These are phyloP conservation scores for human (Homo sapiens) DNA, from an alignment of 2,113 vertebrate genomes.

Conservation along the genomic window DNA sequence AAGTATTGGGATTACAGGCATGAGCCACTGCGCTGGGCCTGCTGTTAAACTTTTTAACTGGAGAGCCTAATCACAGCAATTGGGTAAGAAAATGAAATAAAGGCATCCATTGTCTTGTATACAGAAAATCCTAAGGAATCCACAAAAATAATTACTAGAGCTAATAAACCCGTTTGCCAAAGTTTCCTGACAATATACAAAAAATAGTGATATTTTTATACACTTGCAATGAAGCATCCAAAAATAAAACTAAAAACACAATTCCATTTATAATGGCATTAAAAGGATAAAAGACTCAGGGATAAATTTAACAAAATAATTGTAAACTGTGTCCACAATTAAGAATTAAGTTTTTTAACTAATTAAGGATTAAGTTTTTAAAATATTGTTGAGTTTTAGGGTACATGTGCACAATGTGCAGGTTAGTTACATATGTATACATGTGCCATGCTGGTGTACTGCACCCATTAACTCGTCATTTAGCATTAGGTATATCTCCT, in stretches of 20 bases:
- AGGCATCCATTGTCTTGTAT: not conserved
- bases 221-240: not conserved
- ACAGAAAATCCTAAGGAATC: not conserved
- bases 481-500: too few relatives aligned
- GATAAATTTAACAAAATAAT: not conserved
- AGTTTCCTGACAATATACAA: not conserved
- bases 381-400: not conserved
- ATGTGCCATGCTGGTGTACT: too few relatives aligned
- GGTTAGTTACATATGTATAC: too few relatives aligned
- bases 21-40: too few relatives aligned
- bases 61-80: not conserved
- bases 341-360: too few relatives aligned
- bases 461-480: too few relatives aligned
- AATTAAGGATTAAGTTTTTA: too few relatives aligned
- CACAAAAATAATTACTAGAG: not conserved
- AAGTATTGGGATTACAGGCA: too few relatives aligned
- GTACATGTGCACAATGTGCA: too few relatives aligned
- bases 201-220: not conserved
- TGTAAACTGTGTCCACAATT: not conserved
- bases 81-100: not conserved
- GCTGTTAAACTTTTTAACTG: not conserved
- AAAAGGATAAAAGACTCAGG: not conserved
- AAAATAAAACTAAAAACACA: not conserved
- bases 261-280: not conserved
- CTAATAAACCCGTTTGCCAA: not conserved